phyloP scores from a whole-genome alignment of 1,140 invertebrate species.

The Lordiphosa mommai region DNA sequence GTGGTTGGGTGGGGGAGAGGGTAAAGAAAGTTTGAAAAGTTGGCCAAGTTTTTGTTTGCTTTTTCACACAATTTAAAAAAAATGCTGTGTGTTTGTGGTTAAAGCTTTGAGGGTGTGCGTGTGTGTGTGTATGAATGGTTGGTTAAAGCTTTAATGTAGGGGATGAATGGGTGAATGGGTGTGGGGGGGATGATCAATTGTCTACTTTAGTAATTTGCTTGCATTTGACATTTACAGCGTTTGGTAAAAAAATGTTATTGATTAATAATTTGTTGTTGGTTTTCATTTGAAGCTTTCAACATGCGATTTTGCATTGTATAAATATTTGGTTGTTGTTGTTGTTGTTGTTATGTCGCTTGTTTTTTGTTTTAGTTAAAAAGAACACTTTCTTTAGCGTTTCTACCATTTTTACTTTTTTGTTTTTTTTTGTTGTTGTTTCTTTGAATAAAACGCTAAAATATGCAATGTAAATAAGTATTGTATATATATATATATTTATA shows the following conservation, averaged over 20 bases:
- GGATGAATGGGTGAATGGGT: conserved; percentile 27
- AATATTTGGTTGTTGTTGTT: conserved; percentile 27
- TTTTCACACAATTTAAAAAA: no score
- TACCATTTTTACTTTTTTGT: conserved; percentile 25
- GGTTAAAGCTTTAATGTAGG: conserved; percentile 22
- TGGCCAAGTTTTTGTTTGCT: not conserved
- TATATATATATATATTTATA: conserved; percentile 46
- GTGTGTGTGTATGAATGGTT: not conserved
- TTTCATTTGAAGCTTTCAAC: conserved; percentile 44
- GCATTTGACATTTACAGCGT: conserved; percentile 6
- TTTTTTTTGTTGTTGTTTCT: conserved; percentile 27
- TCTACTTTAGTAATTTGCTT: conserved; percentile 9
- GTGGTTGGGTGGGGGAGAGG: no score
- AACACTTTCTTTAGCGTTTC: conserved; percentile 51
- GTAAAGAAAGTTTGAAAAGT: not conserved
- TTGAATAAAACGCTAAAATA: conserved; percentile 69
- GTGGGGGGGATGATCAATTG: not conserved
- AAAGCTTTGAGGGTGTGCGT: conserved; percentile 11
- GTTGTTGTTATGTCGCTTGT: conserved; percentile 13
- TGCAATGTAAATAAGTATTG: conserved; percentile 67
- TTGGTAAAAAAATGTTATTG: conserved; percentile 4
- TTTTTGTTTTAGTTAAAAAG: conserved; percentile 51
- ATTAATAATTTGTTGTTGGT: conserved; percentile 2
- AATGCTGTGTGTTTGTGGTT: conserved; percentile 2
- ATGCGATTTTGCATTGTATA: conserved; percentile 48